phyloP scores from a whole-genome alignment of 2,797 vertebrate species.

The Loris lydekkerianus region DNA sequence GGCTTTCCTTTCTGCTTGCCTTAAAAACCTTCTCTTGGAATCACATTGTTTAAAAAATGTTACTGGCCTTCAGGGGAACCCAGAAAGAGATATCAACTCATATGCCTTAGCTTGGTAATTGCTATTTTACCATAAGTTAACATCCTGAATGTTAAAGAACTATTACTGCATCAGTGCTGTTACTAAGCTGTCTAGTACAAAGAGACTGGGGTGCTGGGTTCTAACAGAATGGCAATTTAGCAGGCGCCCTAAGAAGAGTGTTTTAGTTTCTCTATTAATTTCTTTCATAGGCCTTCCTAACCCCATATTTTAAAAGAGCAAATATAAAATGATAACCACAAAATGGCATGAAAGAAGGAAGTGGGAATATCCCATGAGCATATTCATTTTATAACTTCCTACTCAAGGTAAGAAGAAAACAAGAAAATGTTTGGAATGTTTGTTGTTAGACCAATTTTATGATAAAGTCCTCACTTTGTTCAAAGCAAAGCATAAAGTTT shows the following conservation, averaged over 20 bases:
- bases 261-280: slow-evolving; percentile 3
- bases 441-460: slow-evolving; percentile 52
- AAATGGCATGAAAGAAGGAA: slow-evolving; percentile 9
- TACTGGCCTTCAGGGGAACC: neutral
- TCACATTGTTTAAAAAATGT: slow-evolving; percentile 1
- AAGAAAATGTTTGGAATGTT: slow-evolving; percentile 48
- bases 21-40: neutral
- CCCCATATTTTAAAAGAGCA: slow-evolving; percentile 24
- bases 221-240: neutral
- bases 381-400: neutral
- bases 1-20: neutral
- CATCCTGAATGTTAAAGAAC: neutral
- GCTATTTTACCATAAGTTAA: slow-evolving; percentile 48
- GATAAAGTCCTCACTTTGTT: slow-evolving; percentile 62
- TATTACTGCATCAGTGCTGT: neutral
- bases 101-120: neutral
- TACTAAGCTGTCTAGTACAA: neutral
- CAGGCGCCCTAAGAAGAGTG: neutral
- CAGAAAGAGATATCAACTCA: neutral
- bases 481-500: slow-evolving; percentile 75
- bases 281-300: slow-evolving; percentile 18
- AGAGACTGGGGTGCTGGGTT: neutral
- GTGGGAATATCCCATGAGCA: neutral
- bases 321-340: slow-evolving; percentile 28
- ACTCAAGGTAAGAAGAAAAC: neutral